Conservation (phyloP, 2,113 vertebrate genomes). For the Bos indicus region DNA sequence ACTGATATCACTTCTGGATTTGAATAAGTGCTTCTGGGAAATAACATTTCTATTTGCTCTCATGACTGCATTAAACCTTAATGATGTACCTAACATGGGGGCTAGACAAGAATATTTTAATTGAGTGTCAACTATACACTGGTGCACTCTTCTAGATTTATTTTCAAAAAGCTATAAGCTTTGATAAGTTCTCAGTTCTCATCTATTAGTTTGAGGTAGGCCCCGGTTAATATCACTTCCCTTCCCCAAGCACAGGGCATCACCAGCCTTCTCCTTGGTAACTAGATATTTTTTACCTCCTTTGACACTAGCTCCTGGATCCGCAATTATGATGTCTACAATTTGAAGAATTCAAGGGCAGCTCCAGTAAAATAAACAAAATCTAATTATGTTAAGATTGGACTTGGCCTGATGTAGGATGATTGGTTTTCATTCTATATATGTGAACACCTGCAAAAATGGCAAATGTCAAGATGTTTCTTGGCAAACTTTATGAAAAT, state of each 20-base stretch:
- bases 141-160: constrained; percentile 26
- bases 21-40: constrained; percentile 51
- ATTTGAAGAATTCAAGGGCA: constrained; percentile 40
- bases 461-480: background rate
- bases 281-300: background rate
- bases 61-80: constrained; percentile 7
- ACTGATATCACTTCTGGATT: constrained; percentile 33
- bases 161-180: constrained; percentile 49
- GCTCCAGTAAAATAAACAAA: constrained; percentile 52
- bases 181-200: constrained; percentile 56
- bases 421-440: background rate
- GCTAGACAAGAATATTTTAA: background rate
- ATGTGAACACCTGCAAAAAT: background rate
- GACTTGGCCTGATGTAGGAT: background rate
- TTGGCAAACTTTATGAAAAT: background rate
- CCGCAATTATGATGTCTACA: constrained; percentile 28
- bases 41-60: constrained; percentile 50
- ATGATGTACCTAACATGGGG: background rate
- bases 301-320: constrained; percentile 22
- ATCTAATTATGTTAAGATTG: constrained; percentile 45
- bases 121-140: constrained; percentile 9
- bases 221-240: constrained; percentile 38
- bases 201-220: constrained; percentile 48
- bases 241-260: constrained; percentile 34
- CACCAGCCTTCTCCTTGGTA: constrained; percentile 47